Base-by-base conservation (phyloP, 2,888 invertebrate species). In the Eristalis tenax region DNA sequence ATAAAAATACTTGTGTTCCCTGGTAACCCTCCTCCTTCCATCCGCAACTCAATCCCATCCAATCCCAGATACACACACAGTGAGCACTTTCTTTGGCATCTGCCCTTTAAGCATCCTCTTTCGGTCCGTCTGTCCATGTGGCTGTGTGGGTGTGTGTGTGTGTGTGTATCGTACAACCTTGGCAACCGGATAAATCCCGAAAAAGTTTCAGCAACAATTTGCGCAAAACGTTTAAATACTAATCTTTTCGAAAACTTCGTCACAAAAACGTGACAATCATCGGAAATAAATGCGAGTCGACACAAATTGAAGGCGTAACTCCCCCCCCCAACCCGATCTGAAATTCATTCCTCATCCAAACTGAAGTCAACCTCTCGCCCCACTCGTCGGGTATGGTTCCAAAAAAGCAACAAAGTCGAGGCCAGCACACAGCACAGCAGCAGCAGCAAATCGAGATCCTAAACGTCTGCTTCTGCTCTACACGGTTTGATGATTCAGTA, bases 191-290 rank as follows among this genome's bases (percentile, higher is more conserved):
- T 4, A 4, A 13, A 23, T 59, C 23, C 59, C 22, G 4, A 11
- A 59, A 23, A 59, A 73, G 63, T 73, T 32, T 73, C 26, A 63
- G 43, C 61, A 38, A 76, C 75, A 76, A 76, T 65, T 76, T 66
- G 75, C 61, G 76, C 56, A 65, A 75, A 50, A 68, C 76, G 75
- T 75, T 75, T 75, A 75, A 75, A 57, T 66, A 66, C 75, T 75
- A 75, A 75, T 75, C 66, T 75, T 75, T 75, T 40, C 38, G 59
- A 75, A 75, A 75, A 75, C 56, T 75, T 59, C 40, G 66, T 76
- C 76, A 76, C 76, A 68, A 68, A 66, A 68, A 76, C 76, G 76
- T 76, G 76, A 76, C 76, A 68, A 76, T 59, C 76, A 76, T 68
- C 61, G n/a, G 35, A 76, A 68, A 75, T 75, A 66, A 75, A 75